Evolutionary conservation across 2,797 vertebrate genomes (phyloP).

Genomic region (Arvicola amphibius): DNA sequence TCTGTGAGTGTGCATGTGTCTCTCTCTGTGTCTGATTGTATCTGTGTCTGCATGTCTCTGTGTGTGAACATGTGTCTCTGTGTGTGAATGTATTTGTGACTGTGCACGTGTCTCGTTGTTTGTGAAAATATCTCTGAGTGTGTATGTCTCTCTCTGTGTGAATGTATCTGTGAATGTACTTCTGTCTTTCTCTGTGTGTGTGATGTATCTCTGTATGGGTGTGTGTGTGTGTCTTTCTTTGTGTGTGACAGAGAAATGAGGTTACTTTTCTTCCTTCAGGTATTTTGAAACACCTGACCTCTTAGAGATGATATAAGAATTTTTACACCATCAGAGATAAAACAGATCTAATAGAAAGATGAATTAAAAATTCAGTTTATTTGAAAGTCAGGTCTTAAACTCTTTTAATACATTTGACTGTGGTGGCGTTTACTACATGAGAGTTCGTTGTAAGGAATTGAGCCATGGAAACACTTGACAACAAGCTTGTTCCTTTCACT

Average conservation of each 20-base stretch:
- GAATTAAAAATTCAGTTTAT: not conserved
- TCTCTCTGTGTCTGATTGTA: not conserved
- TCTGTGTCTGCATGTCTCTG: too few relatives aligned
- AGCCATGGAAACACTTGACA: not conserved
- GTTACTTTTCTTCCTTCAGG: not conserved
- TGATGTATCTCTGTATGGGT: not conserved
- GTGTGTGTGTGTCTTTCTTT: not conserved
- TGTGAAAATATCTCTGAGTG: not conserved
- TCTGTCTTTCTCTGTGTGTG: not conserved
- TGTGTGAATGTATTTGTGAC: not conserved
- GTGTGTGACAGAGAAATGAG: not conserved
- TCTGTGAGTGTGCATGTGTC: not conserved
- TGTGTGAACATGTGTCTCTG: too few relatives aligned
- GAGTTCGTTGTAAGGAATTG: not conserved
- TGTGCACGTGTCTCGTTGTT: not conserved
- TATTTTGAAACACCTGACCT: not conserved
- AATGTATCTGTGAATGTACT: not conserved
- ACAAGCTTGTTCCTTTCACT: too few relatives aligned
- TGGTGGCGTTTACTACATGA: not conserved
- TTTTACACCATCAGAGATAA: conserved; percentile 14
- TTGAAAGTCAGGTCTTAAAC: not conserved
- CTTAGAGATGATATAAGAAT: not conserved
- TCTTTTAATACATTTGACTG: not conserved
- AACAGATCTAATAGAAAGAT: not conserved
- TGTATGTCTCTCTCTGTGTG: not conserved